phyloP scores from a whole-genome alignment of 2,113 vertebrate species.

The Halcyon malimbica region DNA sequence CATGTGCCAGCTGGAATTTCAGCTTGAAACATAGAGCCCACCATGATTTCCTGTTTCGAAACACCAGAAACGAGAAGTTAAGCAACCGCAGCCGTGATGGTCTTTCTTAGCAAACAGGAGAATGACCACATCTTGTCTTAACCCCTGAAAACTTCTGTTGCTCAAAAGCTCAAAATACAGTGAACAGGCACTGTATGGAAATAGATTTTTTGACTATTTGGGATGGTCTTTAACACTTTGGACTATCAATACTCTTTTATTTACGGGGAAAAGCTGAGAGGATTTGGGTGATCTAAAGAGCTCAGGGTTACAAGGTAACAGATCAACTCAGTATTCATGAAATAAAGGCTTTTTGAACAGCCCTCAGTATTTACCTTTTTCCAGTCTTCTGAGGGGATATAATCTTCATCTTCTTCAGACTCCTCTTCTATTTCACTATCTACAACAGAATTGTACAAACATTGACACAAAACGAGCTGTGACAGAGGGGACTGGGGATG shows the following conservation, averaged over 20 bases:
- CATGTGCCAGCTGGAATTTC: constrained; percentile 91
- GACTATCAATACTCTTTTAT: background rate
- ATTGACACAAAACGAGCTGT: background rate
- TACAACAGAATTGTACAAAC: constrained; percentile 44
- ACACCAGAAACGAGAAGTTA: background rate
- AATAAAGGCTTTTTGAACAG: background rate
- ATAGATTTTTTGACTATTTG: background rate
- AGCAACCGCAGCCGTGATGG: background rate
- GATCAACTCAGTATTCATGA: background rate
- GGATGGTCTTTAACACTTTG: background rate
- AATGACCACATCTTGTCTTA: background rate
- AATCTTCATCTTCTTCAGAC: constrained; percentile 98
- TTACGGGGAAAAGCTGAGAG: background rate
- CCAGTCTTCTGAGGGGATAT: constrained; percentile 98
- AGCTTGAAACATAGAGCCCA: constrained; percentile 98
- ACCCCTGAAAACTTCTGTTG: background rate
- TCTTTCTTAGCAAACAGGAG: background rate
- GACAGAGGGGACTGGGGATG: background rate
- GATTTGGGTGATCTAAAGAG: background rate
- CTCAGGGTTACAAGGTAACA: background rate
- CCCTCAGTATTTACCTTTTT: constrained; percentile 86
- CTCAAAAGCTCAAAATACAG: background rate
- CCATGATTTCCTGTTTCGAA: constrained; percentile 93
- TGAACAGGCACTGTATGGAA: background rate
- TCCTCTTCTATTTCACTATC: constrained; percentile 93